Evolutionary conservation across 2,888 invertebrate genomes (phyloP).

Genomic region (Chymomyza procnemis): DNA sequence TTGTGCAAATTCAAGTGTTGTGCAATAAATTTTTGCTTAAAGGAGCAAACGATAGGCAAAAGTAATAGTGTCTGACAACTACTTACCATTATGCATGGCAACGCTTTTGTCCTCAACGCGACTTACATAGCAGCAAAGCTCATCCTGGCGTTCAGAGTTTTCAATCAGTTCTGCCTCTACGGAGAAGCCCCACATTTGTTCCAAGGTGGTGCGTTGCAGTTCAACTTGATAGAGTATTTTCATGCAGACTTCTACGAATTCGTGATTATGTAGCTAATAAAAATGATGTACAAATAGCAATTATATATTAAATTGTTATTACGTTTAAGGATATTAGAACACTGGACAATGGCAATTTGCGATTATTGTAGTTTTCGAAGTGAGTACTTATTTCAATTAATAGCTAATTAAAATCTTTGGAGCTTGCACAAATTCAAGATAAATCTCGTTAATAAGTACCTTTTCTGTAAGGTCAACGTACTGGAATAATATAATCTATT

Average conservation of each 20-base stretch:
- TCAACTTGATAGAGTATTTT: conserved; percentile 98
- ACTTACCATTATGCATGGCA: conserved; percentile 96
- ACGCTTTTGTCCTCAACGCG: conserved; percentile 96
- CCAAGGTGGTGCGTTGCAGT: conserved; percentile 91
- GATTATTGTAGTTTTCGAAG: too few species aligned
- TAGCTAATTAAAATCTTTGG: too few species aligned
- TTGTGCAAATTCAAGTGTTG: conserved; percentile 36
- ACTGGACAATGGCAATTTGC: too few species aligned
- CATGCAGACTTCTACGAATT: conserved; percentile 96
- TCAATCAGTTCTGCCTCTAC: conserved; percentile 98
- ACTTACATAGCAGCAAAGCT: conserved; percentile 97
- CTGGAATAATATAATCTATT: too few species aligned
- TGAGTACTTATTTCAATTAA: too few species aligned
- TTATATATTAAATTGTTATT: neutral
- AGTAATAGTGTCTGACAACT: conserved; percentile 1
- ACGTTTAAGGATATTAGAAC: too few species aligned
- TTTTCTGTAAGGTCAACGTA: too few species aligned
- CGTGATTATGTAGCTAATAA: conserved; percentile 91
- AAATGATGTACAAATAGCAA: neutral
- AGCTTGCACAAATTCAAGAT: too few species aligned
- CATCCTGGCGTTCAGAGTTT: conserved; percentile 96
- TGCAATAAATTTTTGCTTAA: neutral
- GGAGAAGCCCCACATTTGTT: conserved; percentile 98
- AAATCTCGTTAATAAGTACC: too few species aligned
- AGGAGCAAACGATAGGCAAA: neutral